Conservation (phyloP, 64 coral and sea anemone genomes). For the Platygyra sinensis region DNA sequence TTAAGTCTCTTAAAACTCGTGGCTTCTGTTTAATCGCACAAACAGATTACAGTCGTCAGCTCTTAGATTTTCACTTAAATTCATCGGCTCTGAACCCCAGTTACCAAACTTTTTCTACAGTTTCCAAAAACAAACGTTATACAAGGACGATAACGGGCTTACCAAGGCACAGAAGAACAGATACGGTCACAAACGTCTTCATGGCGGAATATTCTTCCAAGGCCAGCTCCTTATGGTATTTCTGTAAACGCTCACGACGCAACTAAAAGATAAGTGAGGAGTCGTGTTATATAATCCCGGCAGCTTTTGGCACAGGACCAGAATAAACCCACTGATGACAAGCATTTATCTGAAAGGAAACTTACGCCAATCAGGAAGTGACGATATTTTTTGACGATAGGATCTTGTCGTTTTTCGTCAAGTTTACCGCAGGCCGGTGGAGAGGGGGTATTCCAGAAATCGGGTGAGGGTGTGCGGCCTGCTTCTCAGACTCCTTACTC, state of each 20-base stretch:
- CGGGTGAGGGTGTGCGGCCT: no score
- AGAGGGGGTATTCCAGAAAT: no score
- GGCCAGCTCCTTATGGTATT: background rate
- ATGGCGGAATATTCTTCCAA: background rate
- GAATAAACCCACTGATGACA: background rate
- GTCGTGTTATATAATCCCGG: background rate
- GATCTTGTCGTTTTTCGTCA: background rate
- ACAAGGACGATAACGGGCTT: background rate
- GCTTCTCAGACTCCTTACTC: no score
- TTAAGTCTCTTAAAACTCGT: background rate
- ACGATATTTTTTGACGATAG: no score
- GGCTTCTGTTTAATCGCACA: background rate
- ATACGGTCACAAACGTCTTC: background rate
- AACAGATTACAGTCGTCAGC: background rate
- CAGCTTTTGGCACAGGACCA: background rate
- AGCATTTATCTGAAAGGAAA: background rate
- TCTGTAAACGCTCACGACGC: background rate
- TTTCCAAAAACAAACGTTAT: no score
- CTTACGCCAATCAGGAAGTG: conserved; percentile 10
- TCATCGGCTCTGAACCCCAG: no score
- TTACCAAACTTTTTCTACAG: background rate
- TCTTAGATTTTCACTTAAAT: background rate
- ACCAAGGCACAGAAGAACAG: conserved; percentile 7
- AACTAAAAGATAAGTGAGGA: background rate
- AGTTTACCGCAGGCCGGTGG: background rate